Conservation (phyloP, 2,113 vertebrate species). For the Illadopsis cleaveri region DNA sequence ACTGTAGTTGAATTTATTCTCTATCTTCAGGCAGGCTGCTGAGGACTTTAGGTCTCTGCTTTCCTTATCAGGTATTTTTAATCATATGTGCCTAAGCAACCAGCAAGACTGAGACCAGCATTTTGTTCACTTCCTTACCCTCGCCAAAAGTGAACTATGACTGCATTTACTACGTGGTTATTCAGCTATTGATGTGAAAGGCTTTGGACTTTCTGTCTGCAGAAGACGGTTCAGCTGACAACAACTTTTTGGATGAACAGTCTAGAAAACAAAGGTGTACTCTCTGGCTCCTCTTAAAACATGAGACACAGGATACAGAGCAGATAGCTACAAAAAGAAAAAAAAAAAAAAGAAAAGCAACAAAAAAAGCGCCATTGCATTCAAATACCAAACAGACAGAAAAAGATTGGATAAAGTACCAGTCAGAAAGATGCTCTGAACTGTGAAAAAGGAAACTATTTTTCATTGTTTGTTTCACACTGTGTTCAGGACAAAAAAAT, state of each 20-base stretch:
- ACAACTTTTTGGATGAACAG: neutral
- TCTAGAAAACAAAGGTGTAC: neutral
- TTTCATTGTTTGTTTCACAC: neutral
- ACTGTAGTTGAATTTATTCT: neutral
- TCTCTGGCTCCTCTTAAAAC: neutral
- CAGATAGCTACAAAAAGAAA: neutral
- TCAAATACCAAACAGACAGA: neutral
- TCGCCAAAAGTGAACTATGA: neutral
- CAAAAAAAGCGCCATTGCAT: neutral
- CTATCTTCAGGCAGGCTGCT: neutral
- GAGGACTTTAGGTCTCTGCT: neutral
- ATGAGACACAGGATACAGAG: neutral
- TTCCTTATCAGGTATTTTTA: neutral
- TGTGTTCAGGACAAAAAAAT: neutral
- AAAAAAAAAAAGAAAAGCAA: neutral
- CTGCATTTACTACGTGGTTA: neutral
- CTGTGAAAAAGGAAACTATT: conserved; percentile 11
- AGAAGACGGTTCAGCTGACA: neutral
- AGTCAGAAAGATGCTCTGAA: neutral
- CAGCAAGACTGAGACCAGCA: neutral
- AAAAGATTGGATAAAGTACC: neutral
- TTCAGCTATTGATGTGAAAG: neutral
- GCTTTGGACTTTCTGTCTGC: neutral
- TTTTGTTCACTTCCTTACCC: neutral
- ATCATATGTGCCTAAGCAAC: neutral